Evolutionary conservation across 2,113 vertebrate species (phyloP).

Genomic region (Sander vitreus): DNA sequence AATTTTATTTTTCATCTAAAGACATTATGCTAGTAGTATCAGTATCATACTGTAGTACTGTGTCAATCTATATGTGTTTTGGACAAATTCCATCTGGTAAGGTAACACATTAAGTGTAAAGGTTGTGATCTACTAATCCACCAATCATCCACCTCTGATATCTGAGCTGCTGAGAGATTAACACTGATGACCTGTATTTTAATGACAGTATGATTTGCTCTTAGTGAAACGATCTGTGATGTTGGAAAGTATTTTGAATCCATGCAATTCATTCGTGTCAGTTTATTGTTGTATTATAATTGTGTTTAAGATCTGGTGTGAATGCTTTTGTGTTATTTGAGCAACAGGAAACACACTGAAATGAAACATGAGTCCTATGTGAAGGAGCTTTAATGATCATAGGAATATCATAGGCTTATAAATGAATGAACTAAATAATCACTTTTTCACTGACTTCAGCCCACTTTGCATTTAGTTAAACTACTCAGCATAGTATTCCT

Average conservation of each 20-base stretch:
- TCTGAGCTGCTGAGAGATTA: conserved; percentile 59
- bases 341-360: not conserved
- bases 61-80: not conserved
- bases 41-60: not conserved
- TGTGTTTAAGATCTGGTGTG: not conserved
- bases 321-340: not conserved
- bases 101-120: conserved; percentile 28
- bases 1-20: not conserved
- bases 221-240: not conserved
- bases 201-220: conserved; percentile 6
- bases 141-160: conserved; percentile 33
- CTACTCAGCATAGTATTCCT: not conserved
- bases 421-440: not conserved
- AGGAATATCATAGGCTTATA: not conserved
- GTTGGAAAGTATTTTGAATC: not conserved
- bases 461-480: not conserved
- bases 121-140: conserved; percentile 46
- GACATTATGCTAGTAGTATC: too few relatives aligned
- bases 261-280: not conserved
- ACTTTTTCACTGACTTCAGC: not conserved
- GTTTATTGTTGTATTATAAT: not conserved
- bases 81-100: not conserved
- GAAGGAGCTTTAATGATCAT: not conserved
- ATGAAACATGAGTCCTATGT: too few relatives aligned
- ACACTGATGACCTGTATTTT: conserved; percentile 67